Conservation (phyloP, 2,888 invertebrate genomes). For the Parthenolecanium corni region DNA sequence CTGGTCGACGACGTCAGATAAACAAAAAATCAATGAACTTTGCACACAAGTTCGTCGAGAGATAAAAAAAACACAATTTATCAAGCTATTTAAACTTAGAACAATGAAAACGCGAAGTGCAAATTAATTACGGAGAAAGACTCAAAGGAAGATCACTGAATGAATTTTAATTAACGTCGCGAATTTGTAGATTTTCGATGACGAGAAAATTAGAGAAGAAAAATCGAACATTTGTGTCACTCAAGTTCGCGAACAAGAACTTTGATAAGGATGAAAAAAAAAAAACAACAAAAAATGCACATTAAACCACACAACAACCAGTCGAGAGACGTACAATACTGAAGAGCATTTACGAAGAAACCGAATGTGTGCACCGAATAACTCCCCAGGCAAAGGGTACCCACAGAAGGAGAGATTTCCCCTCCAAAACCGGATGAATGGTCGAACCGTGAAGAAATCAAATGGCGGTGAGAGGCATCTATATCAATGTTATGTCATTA, state of each 20-base stretch:
- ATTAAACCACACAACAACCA: not conserved
- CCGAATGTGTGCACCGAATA: not conserved
- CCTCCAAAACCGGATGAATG: conserved; percentile 2
- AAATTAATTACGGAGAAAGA: no score
- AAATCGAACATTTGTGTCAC: not conserved
- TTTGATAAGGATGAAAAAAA: no score
- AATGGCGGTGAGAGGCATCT: not conserved
- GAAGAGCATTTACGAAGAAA: not conserved
- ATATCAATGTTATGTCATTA: not conserved
- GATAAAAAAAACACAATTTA: no score
- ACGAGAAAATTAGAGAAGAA: no score
- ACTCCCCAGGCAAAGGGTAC: not conserved
- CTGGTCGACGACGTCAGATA: no score
- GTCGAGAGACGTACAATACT: not conserved
- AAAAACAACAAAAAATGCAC: not conserved
- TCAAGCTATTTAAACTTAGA: no score
- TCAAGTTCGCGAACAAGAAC: not conserved
- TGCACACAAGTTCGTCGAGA: no score
- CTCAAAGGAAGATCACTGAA: no score
- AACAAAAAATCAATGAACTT: no score
- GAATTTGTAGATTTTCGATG: no score
- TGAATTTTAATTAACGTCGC: no score
- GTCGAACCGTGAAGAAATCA: not conserved
- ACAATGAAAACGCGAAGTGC: no score
- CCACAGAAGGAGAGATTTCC: not conserved